Evolutionary conservation across 2,797 vertebrate genomes (phyloP).

Genomic region (Pseudopleuronectes americanus): DNA sequence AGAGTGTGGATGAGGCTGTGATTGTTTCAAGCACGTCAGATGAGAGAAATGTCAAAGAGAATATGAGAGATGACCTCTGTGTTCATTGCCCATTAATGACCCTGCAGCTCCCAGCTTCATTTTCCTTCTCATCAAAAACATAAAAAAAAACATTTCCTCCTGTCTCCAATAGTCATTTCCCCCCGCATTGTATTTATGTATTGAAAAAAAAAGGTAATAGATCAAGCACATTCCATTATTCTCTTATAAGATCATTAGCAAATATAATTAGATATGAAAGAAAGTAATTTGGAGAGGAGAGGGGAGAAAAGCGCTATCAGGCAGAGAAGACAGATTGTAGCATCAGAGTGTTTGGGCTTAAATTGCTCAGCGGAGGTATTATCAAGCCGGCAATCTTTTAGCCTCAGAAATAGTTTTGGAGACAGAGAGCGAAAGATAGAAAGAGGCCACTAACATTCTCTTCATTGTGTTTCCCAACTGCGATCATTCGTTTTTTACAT

Average conservation of each 20-base stretch:
- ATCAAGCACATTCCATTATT: constrained; percentile 90
- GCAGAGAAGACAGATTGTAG: constrained; percentile 89
- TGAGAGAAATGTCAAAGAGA: constrained; percentile 76
- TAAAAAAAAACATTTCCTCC: constrained; percentile 77
- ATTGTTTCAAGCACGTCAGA: constrained; percentile 71
- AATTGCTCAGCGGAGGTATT: constrained; percentile 88
- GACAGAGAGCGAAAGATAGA: constrained; percentile 73
- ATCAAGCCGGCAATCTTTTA: constrained; percentile 84
- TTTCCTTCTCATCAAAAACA: constrained; percentile 80
- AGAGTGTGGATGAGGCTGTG: constrained; percentile 53
- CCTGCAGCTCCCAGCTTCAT: constrained; percentile 78
- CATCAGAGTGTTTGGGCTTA: constrained; percentile 87
- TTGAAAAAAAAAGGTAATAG: constrained; percentile 87
- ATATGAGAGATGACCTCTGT: constrained; percentile 81
- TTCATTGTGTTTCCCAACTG: constrained; percentile 55
- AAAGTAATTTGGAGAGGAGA: constrained; percentile 88
- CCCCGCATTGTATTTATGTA: constrained; percentile 87
- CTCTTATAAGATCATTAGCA: constrained; percentile 90
- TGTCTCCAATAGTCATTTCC: constrained; percentile 83
- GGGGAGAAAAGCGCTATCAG: constrained; percentile 88
- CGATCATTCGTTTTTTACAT: constrained; percentile 51
- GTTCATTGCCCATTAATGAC: constrained; percentile 80
- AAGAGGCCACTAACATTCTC: constrained; percentile 71
- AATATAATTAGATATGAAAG: constrained; percentile 90
- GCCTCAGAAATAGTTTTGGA: constrained; percentile 84